Evolutionary conservation across 2,797 vertebrate species (phyloP), one percentile per base, ranked within the genome.

Genomic region (Chanos chanos): DNA sequence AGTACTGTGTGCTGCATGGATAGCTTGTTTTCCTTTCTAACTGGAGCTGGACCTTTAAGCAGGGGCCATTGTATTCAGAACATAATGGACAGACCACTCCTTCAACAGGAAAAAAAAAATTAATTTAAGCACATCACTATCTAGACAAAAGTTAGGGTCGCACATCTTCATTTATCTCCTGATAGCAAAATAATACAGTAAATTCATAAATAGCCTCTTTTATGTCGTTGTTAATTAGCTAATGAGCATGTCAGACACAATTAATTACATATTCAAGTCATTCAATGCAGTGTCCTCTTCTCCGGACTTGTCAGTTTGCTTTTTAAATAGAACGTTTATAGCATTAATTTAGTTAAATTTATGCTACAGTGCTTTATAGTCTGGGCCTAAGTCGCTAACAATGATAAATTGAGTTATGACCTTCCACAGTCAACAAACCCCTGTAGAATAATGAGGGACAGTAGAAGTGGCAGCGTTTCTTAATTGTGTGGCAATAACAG

Each of bases 351-450:
- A 15, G 53, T 36, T 49, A 53, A 48, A 69, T 61, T 7, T 41
- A 72, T 59, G 36, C 47, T 52, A 61, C 34, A 37, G 27, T 56
- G 49, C 34, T 30, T 61, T 67, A 36, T 31, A 31, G 49, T 62
- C 45, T n/a, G 45, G 51, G 34, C 73, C 71, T 47, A 37, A 72
- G 70, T 39, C 62, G 73, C 75, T 73, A 77, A 76, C 37, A 34
- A 73, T 81, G 75, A 83, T 83, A 67, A 79, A 86, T 65, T 68
- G 66, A 78, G 77, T 65, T 68, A 65, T 77, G 81, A 87, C 81
- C 82, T 85, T 83, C 81, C 77, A 78, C 68, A 75, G 74, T 70
- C 56, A 60, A 71, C 62, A 45, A 72, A 68, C 61, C 59, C 75
- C 73, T 73, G 41, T 33, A 68, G 60, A 78, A 68, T 82, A 83